Evolutionary conservation across 2,888 invertebrate species (phyloP), one percentile per base, ranked within the genome.

Genomic region (Helleia helle): DNA sequence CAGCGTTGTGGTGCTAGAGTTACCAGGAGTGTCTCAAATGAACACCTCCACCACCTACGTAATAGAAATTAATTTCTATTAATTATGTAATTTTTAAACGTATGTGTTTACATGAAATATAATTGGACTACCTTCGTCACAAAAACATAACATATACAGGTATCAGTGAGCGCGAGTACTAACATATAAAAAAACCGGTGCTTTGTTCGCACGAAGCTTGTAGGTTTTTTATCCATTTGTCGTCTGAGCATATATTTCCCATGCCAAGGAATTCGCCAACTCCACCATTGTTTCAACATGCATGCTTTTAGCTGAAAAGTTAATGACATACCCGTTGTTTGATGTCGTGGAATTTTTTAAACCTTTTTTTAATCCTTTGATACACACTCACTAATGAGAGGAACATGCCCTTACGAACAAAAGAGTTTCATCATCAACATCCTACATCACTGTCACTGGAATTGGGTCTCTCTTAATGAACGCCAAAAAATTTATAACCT

Each of bases 281-380:
- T 9, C 26, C 24, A 22, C 22, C 39, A 72, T 71, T 70, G 70
- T 55, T 61, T 57, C 62, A 65, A 60, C 63, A 59, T 61, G 62
- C 64, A 69, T 67, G 64, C 65, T 55, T 60, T 65, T 58, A 60
- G 60, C 58, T 71, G 68, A 75, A 73, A 65, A 54, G 69, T 74
- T 74, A 69, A 74, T 65, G 65, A 45, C 49, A 42, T 47, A 27
- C 43, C 43, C 43, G 43, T 41, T 45, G 43, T 47, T 43, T 49
- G 50, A 49, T 50, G 47, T 49, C 65, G 59, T 63, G 61, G 64
- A 66, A 61, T 62, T 66, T 71, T 69, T 65, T 62, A 66, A 72
- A 64, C 63, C 61, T 63, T 71, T 70, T 72, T 65, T 52, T 65
- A 66, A 65, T 68, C 68, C 66, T 55, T 59, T 61, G 64, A 65